These are phyloP conservation scores for Cryptotis parvus DNA, from an alignment of 2,113 vertebrate genomes.

Conservation along the genomic window DNA sequence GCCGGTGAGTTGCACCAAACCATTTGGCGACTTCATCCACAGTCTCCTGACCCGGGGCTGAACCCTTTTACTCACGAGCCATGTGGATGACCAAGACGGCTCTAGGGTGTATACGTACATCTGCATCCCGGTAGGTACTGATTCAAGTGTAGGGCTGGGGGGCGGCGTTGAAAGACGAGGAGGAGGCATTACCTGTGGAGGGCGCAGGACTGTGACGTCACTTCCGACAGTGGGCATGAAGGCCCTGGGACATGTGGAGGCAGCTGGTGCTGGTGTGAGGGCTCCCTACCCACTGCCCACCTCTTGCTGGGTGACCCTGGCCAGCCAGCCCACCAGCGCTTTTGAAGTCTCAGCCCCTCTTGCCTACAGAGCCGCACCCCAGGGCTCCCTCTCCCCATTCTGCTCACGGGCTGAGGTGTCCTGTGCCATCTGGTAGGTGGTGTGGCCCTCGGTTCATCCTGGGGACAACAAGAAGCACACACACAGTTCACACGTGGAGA, in stretches of 20 bases:
- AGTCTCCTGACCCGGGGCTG: no score
- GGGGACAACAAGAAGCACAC: conserved; percentile 31
- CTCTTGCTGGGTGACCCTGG: background rate
- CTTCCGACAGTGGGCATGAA: background rate
- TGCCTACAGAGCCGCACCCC: background rate
- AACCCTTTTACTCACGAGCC: background rate
- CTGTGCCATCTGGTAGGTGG: background rate
- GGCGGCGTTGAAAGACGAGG: background rate
- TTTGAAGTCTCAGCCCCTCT: background rate
- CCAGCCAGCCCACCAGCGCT: background rate
- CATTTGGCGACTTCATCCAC: background rate
- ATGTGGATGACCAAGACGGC: rapidly evolving
- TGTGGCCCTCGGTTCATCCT: conserved; percentile 43
- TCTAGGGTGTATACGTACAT: conserved; percentile 66
- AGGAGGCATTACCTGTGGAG: conserved; percentile 41
- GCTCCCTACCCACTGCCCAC: background rate
- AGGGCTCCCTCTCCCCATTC: background rate
- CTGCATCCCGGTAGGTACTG: conserved; percentile 53
- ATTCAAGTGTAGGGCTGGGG: conserved; percentile 10
- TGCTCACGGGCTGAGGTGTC: conserved; percentile 37
- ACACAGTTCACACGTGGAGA: background rate
- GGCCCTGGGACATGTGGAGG: background rate
- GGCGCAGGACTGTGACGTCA: background rate
- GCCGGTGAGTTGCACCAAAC: background rate
- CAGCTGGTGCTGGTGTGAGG: background rate